Evolutionary conservation across 2,113 vertebrate species (phyloP).

Genomic region (Ctenodactylus gundi): DNA sequence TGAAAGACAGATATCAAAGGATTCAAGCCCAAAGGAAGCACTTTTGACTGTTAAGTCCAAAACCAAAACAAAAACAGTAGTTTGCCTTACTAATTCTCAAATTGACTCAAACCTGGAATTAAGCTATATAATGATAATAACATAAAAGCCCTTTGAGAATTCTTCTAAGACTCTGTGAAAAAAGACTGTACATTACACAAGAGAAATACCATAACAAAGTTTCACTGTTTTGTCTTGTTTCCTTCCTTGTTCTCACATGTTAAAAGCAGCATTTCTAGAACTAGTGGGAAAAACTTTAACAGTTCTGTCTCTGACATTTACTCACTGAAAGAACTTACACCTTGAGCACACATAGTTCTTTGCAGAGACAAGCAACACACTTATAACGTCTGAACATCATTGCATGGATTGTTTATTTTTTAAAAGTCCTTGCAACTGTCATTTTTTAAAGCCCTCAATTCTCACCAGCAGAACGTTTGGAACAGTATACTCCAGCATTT

Average conservation of each 20-base stretch:
- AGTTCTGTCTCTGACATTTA: neutral
- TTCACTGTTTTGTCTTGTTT: neutral
- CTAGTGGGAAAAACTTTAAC: neutral
- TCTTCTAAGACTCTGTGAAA: slow-evolving; percentile 2
- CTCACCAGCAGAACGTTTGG: slow-evolving; percentile 31
- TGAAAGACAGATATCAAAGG: neutral
- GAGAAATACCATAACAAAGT: neutral
- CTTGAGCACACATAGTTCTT: neutral
- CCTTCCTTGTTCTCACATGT: neutral
- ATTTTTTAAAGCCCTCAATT: slow-evolving; percentile 56
- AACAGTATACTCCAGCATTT: neutral
- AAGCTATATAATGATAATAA: neutral
- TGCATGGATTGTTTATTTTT: slow-evolving; percentile 24
- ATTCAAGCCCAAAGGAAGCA: neutral
- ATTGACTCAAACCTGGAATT: slow-evolving; percentile 19
- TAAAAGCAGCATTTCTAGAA: slow-evolving; percentile 2
- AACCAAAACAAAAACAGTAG: neutral
- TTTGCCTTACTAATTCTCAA: slow-evolving; percentile 13
- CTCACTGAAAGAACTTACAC: neutral
- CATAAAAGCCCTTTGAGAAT: neutral
- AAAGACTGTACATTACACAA: neutral
- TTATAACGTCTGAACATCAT: neutral
- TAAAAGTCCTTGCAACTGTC: slow-evolving; percentile 50
- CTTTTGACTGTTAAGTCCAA: neutral
- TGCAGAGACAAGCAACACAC: neutral